These are phyloP conservation scores for Drosophila melanocephala DNA, from an alignment of 2,888 invertebrate genomes.

Conservation along the genomic window DNA sequence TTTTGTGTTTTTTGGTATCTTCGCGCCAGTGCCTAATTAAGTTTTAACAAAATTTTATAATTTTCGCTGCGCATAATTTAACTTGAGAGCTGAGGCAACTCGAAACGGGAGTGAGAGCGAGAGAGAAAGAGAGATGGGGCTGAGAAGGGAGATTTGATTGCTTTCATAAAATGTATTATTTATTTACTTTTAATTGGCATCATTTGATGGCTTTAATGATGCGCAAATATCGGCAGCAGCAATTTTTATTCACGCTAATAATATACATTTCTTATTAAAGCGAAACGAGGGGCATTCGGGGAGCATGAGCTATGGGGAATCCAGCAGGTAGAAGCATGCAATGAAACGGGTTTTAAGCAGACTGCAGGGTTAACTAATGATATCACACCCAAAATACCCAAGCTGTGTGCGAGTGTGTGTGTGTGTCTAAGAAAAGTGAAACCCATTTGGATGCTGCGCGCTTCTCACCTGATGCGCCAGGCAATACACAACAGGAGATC, in stretches of 20 bases:
- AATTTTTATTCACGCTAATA: conserved; percentile 76
- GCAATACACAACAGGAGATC: conserved; percentile 74
- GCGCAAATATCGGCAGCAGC: conserved; percentile 74
- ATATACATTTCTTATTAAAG: conserved; percentile 68
- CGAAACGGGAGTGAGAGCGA: not conserved
- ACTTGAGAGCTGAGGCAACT: conserved; percentile 12
- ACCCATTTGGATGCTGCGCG: conserved; percentile 54
- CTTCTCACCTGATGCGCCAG: conserved; percentile 84
- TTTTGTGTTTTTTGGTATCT: conserved; percentile 42
- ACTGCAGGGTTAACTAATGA: conserved; percentile 72
- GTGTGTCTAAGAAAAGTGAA: conserved; percentile 69
- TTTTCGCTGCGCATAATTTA: conserved; percentile 73
- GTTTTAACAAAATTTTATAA: conserved; percentile 78
- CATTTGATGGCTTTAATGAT: conserved; percentile 80
- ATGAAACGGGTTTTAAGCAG: conserved; percentile 64
- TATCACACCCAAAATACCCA: conserved; percentile 73
- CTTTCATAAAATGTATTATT: conserved; percentile 78
- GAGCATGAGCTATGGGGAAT: not conserved
- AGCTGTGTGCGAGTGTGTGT: conserved; percentile 15
- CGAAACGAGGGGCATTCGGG: conserved; percentile 1
- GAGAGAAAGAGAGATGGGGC: not conserved
- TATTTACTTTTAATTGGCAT: conserved; percentile 81
- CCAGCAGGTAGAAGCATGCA: conserved; percentile 56
- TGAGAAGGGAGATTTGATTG: conserved; percentile 60
- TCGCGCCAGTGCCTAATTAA: conserved; percentile 65